Conservation (phyloP, 64 coral and sea anemone species). For the Porites lutea region DNA sequence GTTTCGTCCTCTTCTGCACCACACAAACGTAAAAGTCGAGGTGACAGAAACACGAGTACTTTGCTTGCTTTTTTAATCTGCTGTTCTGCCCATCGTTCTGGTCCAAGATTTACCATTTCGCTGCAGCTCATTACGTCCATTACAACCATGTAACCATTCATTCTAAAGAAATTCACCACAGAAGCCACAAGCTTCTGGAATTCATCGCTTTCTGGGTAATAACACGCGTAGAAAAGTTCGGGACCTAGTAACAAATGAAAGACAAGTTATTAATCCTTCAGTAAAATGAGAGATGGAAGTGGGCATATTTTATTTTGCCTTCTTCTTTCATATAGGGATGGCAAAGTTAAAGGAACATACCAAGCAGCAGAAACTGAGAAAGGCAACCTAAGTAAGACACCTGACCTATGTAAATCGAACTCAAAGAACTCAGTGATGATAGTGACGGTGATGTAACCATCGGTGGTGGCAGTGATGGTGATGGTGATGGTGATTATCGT, state of each 20-base stretch:
- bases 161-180: slow-evolving; percentile 30
- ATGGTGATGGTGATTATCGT: not conserved
- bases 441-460: too few relatives aligned
- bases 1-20: not conserved
- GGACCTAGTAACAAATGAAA: not conserved
- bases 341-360: too few relatives aligned
- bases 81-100: slow-evolving; percentile 42
- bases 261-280: too few relatives aligned
- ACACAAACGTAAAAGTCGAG: slow-evolving; percentile 15
- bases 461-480: too few relatives aligned
- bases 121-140: slow-evolving; percentile 30
- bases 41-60: slow-evolving; percentile 32
- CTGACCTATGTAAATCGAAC: too few relatives aligned
- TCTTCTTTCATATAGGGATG: too few relatives aligned
- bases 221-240: slow-evolving; percentile 29
- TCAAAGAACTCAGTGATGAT: too few relatives aligned
- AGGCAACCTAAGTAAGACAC: too few relatives aligned
- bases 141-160: slow-evolving; percentile 19
- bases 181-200: not conserved
- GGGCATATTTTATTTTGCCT: too few relatives aligned
- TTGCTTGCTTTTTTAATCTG: slow-evolving; percentile 27
- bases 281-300: not conserved
- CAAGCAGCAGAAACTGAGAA: not conserved
- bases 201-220: slow-evolving; percentile 3
- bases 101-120: slow-evolving; percentile 21